Evolutionary conservation across 1,140 invertebrate genomes (phyloP).

Genomic region (Panulirus ornatus): DNA sequence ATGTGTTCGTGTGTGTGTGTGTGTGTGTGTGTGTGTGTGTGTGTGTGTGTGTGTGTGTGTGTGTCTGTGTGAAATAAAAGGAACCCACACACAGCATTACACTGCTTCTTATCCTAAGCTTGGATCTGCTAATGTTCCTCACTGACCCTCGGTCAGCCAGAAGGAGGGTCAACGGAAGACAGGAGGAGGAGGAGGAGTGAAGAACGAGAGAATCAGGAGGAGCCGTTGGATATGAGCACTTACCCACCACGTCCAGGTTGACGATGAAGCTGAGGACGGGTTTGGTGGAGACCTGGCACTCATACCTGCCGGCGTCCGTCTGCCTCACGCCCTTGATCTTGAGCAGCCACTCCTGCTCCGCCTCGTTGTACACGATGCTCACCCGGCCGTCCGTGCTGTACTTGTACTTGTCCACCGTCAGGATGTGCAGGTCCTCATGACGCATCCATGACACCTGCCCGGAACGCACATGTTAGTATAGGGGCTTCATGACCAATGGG

Average conservation of each 20-base stretch:
- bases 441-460: conserved; percentile 70
- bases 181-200: no score
- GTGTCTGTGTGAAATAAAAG: no score
- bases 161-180: no score
- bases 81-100: no score
- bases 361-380: conserved; percentile 88
- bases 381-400: conserved; percentile 88
- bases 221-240: conserved; percentile 46
- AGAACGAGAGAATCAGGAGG: no score
- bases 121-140: no score
- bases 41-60: no score
- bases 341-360: conserved; percentile 91
- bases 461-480: background rate
- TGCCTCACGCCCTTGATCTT: conserved; percentile 86
- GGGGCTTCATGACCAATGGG: no score
- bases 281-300: conserved; percentile 95
- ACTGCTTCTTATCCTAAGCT: no score
- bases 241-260: conserved; percentile 92
- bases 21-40: no score
- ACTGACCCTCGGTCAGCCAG: no score
- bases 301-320: conserved; percentile 92
- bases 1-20: no score
- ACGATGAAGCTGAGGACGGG: conserved; percentile 94
- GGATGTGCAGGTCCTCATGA: conserved; percentile 74
- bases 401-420: conserved; percentile 86